phyloP scores from a whole-genome alignment of 2,797 vertebrate genomes.

The Platyrinchus mystaceus region DNA sequence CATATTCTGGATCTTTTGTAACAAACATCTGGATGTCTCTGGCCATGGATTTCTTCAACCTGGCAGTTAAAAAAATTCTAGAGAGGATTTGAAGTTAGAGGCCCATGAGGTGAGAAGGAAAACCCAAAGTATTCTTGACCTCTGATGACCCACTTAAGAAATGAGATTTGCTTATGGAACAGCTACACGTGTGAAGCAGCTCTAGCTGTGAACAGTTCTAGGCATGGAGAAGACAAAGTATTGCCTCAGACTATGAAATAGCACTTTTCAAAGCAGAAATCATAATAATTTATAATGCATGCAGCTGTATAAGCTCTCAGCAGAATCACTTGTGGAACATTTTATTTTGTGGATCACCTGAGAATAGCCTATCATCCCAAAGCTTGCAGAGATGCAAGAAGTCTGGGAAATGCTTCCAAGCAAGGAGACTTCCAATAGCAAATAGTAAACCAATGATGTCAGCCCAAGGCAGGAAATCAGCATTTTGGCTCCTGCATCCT shows the following conservation, averaged over 20 bases:
- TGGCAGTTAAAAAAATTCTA: background rate
- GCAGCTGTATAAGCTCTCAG: slow-evolving; percentile 53
- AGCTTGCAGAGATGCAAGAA: slow-evolving; percentile 20
- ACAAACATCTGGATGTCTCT: background rate
- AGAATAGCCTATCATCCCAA: slow-evolving; percentile 22
- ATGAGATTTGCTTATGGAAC: background rate
- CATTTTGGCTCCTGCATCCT: background rate
- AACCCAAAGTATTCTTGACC: background rate
- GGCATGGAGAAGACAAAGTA: background rate
- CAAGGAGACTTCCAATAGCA: slow-evolving; percentile 40
- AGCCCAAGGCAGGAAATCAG: slow-evolving; percentile 40
- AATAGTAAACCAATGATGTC: slow-evolving; percentile 8
- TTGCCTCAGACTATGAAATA: background rate
- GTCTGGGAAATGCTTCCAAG: slow-evolving; percentile 38
- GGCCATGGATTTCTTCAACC: background rate
- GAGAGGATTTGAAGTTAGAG: background rate
- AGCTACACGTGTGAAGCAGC: background rate
- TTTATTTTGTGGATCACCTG: slow-evolving; percentile 58
- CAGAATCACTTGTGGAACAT: slow-evolving; percentile 33
- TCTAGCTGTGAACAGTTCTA: slow-evolving; percentile 6
- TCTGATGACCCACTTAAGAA: background rate
- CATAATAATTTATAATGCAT: slow-evolving; percentile 50
- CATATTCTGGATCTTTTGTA: background rate
- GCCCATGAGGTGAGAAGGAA: background rate
- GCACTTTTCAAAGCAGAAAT: slow-evolving; percentile 38